Evolutionary conservation across 2,888 invertebrate species (phyloP), one percentile per base, ranked within the genome.

Genomic region (Sinotaia quadrata): DNA sequence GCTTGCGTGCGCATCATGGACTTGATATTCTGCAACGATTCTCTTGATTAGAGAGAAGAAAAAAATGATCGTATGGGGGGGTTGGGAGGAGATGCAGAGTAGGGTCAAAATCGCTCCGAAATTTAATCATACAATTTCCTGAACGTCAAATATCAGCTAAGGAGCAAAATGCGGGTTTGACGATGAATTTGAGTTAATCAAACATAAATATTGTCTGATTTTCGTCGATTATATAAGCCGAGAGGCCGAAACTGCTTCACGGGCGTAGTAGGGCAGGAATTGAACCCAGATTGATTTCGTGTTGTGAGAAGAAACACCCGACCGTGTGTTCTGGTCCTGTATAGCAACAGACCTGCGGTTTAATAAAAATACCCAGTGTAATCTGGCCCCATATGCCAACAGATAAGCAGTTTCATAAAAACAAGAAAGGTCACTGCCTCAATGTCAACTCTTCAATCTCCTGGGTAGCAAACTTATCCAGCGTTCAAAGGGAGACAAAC

Each of bases 41-140:
- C 54, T 34, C 56, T 37, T 65, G 56, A 65, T 56, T 62, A 31
- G 18, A 24, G 47, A 18, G 47, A 47, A 8, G 47, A 47, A 12
- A 24, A 24, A 24, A 47, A 47, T n/a, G n/a, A n/a, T n/a, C n/a
- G n/a, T n/a, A n/a, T 8, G 47, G 18, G 4, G 47, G 47, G 1
- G 47, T n/a, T 24, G 47, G 21, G 24, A 36, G 56, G 36, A 44
- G 52, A 29, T 27, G 21, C 44, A 21, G 15, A 37, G 34, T 5
- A 21, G 63, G 56, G 56, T 31, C 56, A 37, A 24, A 51, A 41
- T 44, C 33, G 65, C 56, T 44, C 29, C 54, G 56, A 56, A 65
- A 65, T 65, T 63, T 65, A 65, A 65, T 65, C 65, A 65, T 36
- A 56, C 56, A 65, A 65, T 65, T 65, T 65, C 65, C 65, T 37